Conservation (phyloP, 2,888 invertebrate genomes). For the Lottia gigantea region DNA sequence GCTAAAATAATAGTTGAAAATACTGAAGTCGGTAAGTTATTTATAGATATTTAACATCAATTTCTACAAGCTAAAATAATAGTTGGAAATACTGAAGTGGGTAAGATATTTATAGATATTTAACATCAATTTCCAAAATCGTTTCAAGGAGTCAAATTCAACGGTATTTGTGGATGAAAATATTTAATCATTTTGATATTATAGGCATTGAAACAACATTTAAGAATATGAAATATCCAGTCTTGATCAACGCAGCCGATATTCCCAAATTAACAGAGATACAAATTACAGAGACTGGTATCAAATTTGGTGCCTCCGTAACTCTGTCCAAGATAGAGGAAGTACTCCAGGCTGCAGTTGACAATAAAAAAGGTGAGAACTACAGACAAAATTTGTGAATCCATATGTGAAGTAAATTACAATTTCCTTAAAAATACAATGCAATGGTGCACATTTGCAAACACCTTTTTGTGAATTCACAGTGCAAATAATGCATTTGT, state of each 20-base stretch:
- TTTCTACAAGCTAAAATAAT: conserved; percentile 73
- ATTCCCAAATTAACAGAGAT: conserved; percentile 77
- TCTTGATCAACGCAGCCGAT: conserved; percentile 79
- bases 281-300: conserved; percentile 70
- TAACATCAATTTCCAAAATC: conserved; percentile 31
- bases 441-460: too few relatives aligned
- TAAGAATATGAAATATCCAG: conserved; percentile 78
- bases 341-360: conserved; percentile 26
- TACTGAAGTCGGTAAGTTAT: conserved; percentile 50
- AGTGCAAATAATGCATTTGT: too few relatives aligned
- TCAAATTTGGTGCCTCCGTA: conserved; percentile 82
- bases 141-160: not conserved
- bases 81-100: conserved; percentile 92
- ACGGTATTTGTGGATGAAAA: not conserved
- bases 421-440: too few relatives aligned
- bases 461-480: too few relatives aligned
- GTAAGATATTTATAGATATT: conserved; percentile 65
- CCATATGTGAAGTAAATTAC: too few relatives aligned
- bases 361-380: conserved; percentile 68
- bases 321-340: conserved; percentile 81
- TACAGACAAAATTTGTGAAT: too few relatives aligned
- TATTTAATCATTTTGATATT: not conserved
- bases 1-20: not conserved
- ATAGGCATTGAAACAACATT: conserved; percentile 85
- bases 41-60: conserved; percentile 78